These are phyloP conservation scores for Coelogynopora nodosa DNA, from an alignment of 2,888 invertebrate genomes.

Conservation along the genomic window DNA sequence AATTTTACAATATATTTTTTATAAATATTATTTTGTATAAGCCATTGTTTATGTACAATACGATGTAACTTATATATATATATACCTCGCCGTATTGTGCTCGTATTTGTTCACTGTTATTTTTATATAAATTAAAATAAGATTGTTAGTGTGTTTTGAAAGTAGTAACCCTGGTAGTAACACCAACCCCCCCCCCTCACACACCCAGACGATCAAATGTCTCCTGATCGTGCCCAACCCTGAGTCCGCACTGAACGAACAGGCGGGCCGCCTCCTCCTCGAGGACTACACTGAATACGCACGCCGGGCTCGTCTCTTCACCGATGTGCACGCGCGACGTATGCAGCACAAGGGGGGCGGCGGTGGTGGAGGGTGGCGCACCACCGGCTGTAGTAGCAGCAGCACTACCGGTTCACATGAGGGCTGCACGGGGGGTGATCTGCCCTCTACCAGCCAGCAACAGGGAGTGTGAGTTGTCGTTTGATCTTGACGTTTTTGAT, in stretches of 20 bases:
- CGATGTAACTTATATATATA: background rate
- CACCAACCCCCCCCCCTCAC: no score
- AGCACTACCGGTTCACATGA: no score
- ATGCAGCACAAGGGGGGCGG: no score
- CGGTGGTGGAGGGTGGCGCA: no score
- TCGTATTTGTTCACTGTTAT: no score
- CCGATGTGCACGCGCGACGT: conserved; percentile 76
- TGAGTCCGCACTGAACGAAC: conserved; percentile 88
- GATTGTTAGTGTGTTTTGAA: no score
- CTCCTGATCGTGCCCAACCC: conserved; percentile 92
- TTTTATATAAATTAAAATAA: no score
- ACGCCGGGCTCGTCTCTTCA: conserved; percentile 80
- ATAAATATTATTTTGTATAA: background rate
- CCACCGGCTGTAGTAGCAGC: no score
- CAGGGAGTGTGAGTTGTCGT: background rate
- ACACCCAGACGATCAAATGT: conserved; percentile 69
- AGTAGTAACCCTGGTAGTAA: no score
- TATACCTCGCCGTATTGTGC: background rate
- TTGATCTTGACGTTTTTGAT: no score
- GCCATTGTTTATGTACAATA: background rate
- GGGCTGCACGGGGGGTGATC: no score
- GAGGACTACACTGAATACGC: conserved; percentile 90
- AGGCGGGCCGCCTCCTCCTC: conserved; percentile 85
- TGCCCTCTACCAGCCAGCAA: background rate
- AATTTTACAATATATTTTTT: no score